Evolutionary conservation across 2,888 invertebrate species (phyloP).

Genomic region (Caenorhabditis sp.): DNA sequence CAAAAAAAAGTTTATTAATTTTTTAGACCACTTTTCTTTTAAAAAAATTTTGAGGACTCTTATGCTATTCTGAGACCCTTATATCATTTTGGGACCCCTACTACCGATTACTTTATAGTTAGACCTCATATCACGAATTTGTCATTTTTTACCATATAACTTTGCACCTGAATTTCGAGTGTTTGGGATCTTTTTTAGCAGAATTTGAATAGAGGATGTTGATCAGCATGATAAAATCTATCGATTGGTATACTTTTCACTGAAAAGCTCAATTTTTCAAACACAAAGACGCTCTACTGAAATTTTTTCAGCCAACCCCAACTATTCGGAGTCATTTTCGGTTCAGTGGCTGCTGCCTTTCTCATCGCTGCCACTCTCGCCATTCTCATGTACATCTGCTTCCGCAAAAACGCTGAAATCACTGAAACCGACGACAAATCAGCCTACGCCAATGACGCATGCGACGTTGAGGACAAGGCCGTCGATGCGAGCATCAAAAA

Average conservation of each 20-base stretch:
- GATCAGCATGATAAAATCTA: no score
- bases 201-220: no score
- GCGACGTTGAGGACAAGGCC: conserved; percentile 51
- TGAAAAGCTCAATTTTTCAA: not conserved
- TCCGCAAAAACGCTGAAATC: conserved; percentile 15
- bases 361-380: conserved; percentile 56
- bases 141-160: no score
- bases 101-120: no score
- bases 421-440: conserved; percentile 43
- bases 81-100: no score
- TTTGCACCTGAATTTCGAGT: no score
- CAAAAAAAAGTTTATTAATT: no score
- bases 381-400: conserved; percentile 54
- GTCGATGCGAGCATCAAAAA: conserved; percentile 36
- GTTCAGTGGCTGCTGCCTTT: conserved; percentile 64
- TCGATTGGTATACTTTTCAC: not conserved
- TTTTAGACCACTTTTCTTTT: no score
- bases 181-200: no score
- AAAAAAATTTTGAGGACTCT: no score
- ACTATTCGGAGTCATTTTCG: conserved; percentile 65
- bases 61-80: no score
- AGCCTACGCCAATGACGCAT: conserved; percentile 47
- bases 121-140: no score
- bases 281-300: conserved; percentile 4
- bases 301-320: conserved; percentile 51